Evolutionary conservation across 2,888 invertebrate genomes (phyloP), one percentile per base, ranked within the genome.

Genomic region (Nomada hirtipes): DNA sequence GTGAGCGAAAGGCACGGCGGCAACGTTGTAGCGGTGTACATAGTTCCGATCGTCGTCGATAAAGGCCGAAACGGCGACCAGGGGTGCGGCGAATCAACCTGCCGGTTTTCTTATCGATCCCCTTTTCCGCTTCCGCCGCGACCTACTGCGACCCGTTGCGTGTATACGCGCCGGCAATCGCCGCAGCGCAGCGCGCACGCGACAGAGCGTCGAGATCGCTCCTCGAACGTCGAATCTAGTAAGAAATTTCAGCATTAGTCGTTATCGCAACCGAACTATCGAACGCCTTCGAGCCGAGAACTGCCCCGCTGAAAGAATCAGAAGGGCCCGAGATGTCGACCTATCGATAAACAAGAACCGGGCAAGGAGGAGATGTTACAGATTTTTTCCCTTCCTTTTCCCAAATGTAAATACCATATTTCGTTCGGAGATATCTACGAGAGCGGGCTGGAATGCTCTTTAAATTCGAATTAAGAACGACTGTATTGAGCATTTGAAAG

Each of bases 81-180:
- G 26, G 20, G 44, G 50, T 20, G 44, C 61, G 20, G 55, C 67
- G 42, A 72, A 76, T 76, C 76, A 72, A 72, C 68, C 26, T 67
- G 71, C 75, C 80, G 57, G 20, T 10, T 13, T 42, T 60, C 29
- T 42, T 60, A 77, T 76, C 79, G 53, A 55, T 55, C 36, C 36
- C 60, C 73, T 69, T 36, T 68, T 69, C 68, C 67, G 68, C 52
- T 72, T 81, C 71, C 79, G 73, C 9, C 20, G 44, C 57, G 53
- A 15, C 47, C 53, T 36, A 59, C 23, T 18, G 60, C 59, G 15
- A 23, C 42, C 15, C 44, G 57, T 36, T 29, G 47, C 64, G 57
- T 63, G 57, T 36, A 42, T 47, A 47, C 47, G 47, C 47, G 47
- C 47, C 15, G 2, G 47, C 47, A 15, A 47, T 47, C 47, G 47